These are phyloP conservation scores for Hiodon tergisus DNA, from an alignment of 2,113 vertebrate genomes.

Conservation along the genomic window DNA sequence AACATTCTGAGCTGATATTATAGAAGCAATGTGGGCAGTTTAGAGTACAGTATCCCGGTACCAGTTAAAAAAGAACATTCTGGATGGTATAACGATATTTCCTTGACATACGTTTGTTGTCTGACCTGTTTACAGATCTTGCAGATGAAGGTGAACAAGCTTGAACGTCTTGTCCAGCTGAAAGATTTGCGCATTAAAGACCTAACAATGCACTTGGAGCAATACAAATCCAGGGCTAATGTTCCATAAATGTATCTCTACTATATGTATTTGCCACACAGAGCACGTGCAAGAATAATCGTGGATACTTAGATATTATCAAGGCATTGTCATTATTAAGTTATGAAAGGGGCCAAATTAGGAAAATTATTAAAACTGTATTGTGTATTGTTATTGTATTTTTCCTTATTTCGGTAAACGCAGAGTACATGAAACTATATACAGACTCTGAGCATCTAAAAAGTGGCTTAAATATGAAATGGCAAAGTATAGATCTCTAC, in stretches of 20 bases:
- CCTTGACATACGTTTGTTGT: not conserved
- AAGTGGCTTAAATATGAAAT: too few relatives aligned
- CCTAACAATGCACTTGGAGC: not conserved
- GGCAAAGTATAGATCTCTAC: too few relatives aligned
- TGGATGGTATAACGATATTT: not conserved
- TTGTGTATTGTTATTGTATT: too few relatives aligned
- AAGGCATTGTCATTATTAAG: not conserved
- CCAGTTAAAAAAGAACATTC: too few relatives aligned
- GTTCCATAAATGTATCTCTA: conserved; percentile 5
- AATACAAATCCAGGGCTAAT: not conserved
- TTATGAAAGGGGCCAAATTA: not conserved
- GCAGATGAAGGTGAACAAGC: conserved; percentile 34
- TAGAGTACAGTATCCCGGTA: too few relatives aligned
- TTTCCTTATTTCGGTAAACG: not conserved
- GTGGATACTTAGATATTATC: not conserved
- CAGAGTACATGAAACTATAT: not conserved
- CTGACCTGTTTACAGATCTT: conserved; percentile 28
- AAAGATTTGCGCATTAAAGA: conserved; percentile 26
- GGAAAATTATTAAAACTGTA: too few relatives aligned
- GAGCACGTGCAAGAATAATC: not conserved
- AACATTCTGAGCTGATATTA: too few relatives aligned
- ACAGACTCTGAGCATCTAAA: not conserved
- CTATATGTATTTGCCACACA: too few relatives aligned
- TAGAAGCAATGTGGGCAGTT: too few relatives aligned
- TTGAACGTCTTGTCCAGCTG: conserved; percentile 35